Conservation (phyloP, 1,140 invertebrate species). For the Ceratosolen solmsi region DNA sequence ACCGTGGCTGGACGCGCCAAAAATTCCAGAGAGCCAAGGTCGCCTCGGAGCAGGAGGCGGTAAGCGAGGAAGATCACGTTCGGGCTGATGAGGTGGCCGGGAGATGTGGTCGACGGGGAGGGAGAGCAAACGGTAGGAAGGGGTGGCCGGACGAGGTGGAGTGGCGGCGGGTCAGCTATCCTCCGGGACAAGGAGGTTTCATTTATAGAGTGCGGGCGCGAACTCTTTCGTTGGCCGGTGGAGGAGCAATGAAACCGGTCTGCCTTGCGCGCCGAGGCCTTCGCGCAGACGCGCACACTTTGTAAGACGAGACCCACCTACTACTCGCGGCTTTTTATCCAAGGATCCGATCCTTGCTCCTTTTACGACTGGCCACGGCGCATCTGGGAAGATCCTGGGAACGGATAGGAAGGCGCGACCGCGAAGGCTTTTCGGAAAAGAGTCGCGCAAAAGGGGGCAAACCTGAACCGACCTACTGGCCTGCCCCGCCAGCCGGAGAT, state of each 20-base stretch:
- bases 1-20: not conserved
- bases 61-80: conserved; percentile 17
- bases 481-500: not conserved
- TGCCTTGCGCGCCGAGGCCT: conserved; percentile 1
- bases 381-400: conserved; percentile 6
- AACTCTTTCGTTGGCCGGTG: not conserved
- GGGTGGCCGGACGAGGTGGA: not conserved
- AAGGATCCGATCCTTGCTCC: not conserved
- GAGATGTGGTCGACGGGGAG: not conserved
- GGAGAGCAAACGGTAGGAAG: not conserved
- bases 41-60: not conserved
- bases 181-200: too few species aligned
- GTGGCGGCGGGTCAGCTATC: too few species aligned
- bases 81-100: not conserved
- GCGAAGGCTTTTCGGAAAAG: conserved; percentile 2
- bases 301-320: conserved; percentile 33
- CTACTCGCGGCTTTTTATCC: conserved; percentile 21
- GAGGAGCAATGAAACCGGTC: conserved; percentile 34
- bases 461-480: too few species aligned
- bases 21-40: conserved; percentile 18
- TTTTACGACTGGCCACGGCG: conserved; percentile 12
- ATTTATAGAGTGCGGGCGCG: conserved; percentile 31
- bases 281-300: conserved; percentile 20
- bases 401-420: not conserved
- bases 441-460: not conserved